Percentiles rank a stretch among this genome's conserved stretches.
phyloP scores from a whole-genome alignment of 1,140 invertebrate species.

The Diploscapter pachys region DNA sequence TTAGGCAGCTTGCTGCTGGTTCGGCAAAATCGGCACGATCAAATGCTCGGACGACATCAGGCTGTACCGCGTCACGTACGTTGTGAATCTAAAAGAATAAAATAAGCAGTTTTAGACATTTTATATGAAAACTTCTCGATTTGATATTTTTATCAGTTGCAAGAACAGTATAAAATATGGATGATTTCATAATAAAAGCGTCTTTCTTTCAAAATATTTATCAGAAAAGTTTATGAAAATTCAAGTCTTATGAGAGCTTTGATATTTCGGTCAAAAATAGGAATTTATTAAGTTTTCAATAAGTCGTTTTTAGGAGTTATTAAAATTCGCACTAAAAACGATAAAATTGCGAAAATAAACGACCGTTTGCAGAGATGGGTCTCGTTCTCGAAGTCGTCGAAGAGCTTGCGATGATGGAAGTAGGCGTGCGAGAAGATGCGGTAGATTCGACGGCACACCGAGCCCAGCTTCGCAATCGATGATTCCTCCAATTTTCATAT shows the following conservation, averaged over 20 bases:
- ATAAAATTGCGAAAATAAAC: neutral
- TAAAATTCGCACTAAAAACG: slow-evolving; percentile 1
- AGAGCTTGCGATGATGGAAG: slow-evolving; percentile 92
- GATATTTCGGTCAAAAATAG: too few relatives aligned
- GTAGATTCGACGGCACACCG: slow-evolving; percentile 94
- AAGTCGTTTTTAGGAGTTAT: neutral
- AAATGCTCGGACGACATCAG: slow-evolving; percentile 97
- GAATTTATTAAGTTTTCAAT: too few relatives aligned
- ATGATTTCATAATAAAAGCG: too few relatives aligned
- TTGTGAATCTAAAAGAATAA: slow-evolving; percentile 74
- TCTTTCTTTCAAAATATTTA: neutral
- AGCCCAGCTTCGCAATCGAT: slow-evolving; percentile 93
- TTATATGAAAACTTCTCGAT: neutral
- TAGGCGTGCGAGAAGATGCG: slow-evolving; percentile 99
- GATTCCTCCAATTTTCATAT: slow-evolving; percentile 68
- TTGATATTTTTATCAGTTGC: neutral
- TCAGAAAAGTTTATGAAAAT: slow-evolving; percentile 79
- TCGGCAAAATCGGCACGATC: slow-evolving; percentile 84
- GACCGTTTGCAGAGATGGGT: slow-evolving; percentile 34
- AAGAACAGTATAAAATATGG: too few relatives aligned
- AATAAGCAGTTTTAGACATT: neutral
- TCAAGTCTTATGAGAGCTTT: slow-evolving; percentile 38
- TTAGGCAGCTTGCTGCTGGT: neutral
- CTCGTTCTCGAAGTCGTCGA: slow-evolving; percentile 88
- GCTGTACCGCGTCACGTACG: slow-evolving; percentile 96